Percentiles rank a stretch among this genome's conserved stretches.
phyloP scores from a whole-genome alignment of 2,888 invertebrate genomes.

The Beris morrisii region DNA sequence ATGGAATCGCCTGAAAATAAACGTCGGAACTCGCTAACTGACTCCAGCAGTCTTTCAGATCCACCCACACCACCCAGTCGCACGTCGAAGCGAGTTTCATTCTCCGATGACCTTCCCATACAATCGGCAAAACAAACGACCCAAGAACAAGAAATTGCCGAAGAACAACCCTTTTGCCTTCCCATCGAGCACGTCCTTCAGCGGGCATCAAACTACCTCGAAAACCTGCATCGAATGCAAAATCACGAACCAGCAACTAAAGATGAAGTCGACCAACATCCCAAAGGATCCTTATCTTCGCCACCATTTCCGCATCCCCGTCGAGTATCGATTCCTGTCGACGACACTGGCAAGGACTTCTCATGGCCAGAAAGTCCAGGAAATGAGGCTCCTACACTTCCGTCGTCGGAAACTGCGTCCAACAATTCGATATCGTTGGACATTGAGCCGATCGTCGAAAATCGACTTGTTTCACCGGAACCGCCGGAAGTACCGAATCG shows the following conservation, averaged over 20 bases:
- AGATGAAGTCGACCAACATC: slow-evolving; percentile 6
- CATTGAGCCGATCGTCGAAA: neutral
- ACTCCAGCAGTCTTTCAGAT: neutral
- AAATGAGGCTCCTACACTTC: neutral
- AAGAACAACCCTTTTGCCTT: slow-evolving; percentile 27
- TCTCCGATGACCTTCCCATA: slow-evolving; percentile 53
- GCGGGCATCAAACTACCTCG: slow-evolving; percentile 51
- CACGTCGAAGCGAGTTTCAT: slow-evolving; percentile 55
- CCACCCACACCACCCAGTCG: slow-evolving; percentile 51
- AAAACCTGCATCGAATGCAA: slow-evolving; percentile 48
- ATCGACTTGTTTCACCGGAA: too few species aligned
- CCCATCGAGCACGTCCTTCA: slow-evolving; percentile 49
- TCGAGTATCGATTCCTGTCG: neutral
- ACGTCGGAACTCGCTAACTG: too few species aligned
- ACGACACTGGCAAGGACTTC: neutral
- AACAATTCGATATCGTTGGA: neutral
- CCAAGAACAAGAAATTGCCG: slow-evolving; percentile 34
- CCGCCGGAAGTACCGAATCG: neutral
- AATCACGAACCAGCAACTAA: neutral
- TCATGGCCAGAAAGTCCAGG: slow-evolving; percentile 7
- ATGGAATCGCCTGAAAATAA: too few species aligned
- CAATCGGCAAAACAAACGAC: slow-evolving; percentile 4
- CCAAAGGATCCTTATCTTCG: neutral
- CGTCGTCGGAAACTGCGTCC: neutral
- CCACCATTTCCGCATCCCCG: slow-evolving; percentile 29